Percentiles rank a stretch among this genome's conserved stretches.
Conservation (phyloP, 2,888 invertebrate species). For the Aquatica leii region DNA sequence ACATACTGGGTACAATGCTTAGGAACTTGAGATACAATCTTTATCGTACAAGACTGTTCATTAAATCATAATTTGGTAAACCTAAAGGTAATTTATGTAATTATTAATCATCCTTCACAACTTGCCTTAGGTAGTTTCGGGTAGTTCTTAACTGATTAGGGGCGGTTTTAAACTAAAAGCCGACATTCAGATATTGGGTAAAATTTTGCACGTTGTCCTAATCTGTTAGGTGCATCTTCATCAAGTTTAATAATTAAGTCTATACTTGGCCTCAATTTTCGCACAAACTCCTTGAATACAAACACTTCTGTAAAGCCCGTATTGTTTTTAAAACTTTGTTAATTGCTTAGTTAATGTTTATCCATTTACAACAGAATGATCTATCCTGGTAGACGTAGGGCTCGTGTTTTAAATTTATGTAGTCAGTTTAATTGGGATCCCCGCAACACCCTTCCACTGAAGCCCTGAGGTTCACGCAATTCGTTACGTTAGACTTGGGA, state of each 20-base stretch:
- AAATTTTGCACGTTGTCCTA: slow-evolving; percentile 20
- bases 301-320: too few relatives aligned
- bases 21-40: slow-evolving; percentile 7
- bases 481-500: slow-evolving; percentile 50
- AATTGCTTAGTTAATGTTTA: slow-evolving; percentile 3
- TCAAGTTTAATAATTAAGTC: slow-evolving; percentile 10
- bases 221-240: slow-evolving; percentile 13
- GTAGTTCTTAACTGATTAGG: slow-evolving; percentile 24
- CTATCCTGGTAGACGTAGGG: slow-evolving; percentile 51
- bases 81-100: slow-evolving; percentile 17
- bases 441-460: slow-evolving; percentile 43
- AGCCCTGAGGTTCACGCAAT: slow-evolving; percentile 47
- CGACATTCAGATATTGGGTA: slow-evolving; percentile 16
- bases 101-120: slow-evolving; percentile 15
- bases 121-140: slow-evolving; percentile 18
- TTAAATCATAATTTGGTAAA: slow-evolving; percentile 22
- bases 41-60: slow-evolving; percentile 11
- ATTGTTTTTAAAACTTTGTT: neutral
- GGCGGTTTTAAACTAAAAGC: slow-evolving; percentile 14
- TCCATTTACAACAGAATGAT: slow-evolving; percentile 49
- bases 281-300: slow-evolving; percentile 5
- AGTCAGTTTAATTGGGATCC: slow-evolving; percentile 57
- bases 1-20: neutral
- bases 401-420: slow-evolving; percentile 55
- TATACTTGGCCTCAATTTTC: neutral